A percentile compares a stretch with the other conserved stretches of the same genome.
phyloP scores from a whole-genome alignment of 2,888 invertebrate genomes.

The Heliothis peltigera region DNA sequence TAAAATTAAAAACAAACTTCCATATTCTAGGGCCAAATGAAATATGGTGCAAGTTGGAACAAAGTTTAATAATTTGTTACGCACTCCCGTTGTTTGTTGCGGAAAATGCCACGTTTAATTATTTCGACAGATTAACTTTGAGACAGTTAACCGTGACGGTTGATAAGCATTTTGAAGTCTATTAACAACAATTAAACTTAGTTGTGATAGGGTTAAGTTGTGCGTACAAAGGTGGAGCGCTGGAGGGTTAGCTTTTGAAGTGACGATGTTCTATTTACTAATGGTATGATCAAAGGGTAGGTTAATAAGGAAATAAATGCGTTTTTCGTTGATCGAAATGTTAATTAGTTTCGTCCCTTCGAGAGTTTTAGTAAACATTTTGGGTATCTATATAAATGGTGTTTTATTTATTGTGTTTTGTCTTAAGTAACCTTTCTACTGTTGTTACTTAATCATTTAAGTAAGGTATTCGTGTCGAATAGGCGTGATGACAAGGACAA shows the following conservation, averaged over 20 bases:
- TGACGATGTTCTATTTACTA: constrained; percentile 12
- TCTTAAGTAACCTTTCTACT: constrained; percentile 4
- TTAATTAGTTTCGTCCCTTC: constrained; percentile 5
- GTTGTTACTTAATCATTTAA: not conserved
- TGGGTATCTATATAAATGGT: not conserved
- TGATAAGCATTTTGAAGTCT: constrained; percentile 30
- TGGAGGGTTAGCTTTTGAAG: constrained; percentile 21
- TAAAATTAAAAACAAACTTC: constrained; percentile 8
- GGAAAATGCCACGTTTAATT: constrained; percentile 45
- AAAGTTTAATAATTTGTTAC: constrained; percentile 28
- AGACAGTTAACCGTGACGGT: constrained; percentile 37
- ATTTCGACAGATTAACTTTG: constrained; percentile 54
- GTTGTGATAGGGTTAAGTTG: constrained; percentile 23
- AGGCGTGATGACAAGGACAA: too few species aligned
- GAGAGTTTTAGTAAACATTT: constrained; percentile 10
- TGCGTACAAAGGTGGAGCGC: constrained; percentile 25
- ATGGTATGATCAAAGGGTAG: constrained; percentile 29
- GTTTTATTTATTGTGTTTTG: constrained; percentile 6
- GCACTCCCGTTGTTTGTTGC: constrained; percentile 1
- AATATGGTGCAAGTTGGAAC: constrained; percentile 30
- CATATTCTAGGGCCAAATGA: constrained; percentile 14
- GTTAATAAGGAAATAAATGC: constrained; percentile 13
- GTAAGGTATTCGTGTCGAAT: not conserved
- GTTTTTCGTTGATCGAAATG: constrained; percentile 29
- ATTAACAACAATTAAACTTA: constrained; percentile 22